Percentiles rank a stretch among this genome's conserved stretches.
Evolutionary conservation across 2,113 vertebrate species (phyloP).

Genomic region (Talpa occidentalis): DNA sequence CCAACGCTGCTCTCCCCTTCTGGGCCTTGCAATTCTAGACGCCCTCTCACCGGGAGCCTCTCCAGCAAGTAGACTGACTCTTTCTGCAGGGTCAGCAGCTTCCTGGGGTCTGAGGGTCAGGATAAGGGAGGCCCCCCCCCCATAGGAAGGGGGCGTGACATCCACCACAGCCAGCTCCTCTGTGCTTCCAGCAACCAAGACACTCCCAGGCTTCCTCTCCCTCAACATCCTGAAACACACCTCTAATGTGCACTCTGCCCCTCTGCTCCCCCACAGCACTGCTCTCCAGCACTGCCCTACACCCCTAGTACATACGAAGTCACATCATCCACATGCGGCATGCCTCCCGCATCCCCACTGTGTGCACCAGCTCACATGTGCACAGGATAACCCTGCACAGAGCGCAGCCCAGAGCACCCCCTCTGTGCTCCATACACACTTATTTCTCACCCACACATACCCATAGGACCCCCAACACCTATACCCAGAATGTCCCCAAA

Average conservation of each 20-base stretch:
- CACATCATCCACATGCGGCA: neutral
- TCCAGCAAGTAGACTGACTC: neutral
- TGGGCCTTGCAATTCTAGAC: neutral
- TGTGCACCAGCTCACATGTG: neutral
- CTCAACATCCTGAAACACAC: neutral
- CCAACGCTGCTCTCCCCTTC: neutral
- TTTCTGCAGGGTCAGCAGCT: neutral
- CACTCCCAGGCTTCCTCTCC: neutral
- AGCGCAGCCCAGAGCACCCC: neutral
- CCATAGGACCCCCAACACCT: neutral
- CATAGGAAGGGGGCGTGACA: fast-evolving
- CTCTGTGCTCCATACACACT: neutral
- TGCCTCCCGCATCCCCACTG: fast-evolving
- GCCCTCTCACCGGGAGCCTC: neutral
- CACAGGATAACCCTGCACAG: neutral
- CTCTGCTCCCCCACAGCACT: fast-evolving
- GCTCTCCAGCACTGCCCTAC: fast-evolving
- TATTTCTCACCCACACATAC: neutral
- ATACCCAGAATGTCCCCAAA: fast-evolving
- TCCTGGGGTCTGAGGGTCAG: neutral
- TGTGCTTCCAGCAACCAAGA: neutral
- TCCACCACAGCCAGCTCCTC: neutral
- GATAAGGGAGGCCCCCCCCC: neutral
- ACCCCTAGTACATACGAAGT: fast-evolving
- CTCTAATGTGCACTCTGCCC: no score